Evolutionary conservation across 2,888 invertebrate genomes (phyloP).

Genomic region (Dryococelus australis): DNA sequence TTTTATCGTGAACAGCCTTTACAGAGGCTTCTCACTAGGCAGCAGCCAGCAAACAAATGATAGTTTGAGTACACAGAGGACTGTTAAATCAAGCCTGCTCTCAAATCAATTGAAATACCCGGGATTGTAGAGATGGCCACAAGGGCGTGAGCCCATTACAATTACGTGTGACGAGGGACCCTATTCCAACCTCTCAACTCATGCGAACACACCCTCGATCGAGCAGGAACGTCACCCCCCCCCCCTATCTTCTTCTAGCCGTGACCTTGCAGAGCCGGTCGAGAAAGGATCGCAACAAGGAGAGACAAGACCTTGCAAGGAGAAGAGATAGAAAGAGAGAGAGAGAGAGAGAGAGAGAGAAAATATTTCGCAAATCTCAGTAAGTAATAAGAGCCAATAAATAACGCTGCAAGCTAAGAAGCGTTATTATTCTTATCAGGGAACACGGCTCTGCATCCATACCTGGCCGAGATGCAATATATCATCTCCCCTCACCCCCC

Average conservation of each 20-base stretch:
- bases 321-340: not conserved
- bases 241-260: not conserved
- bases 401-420: constrained; percentile 22
- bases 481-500: not conserved
- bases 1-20: too few relatives aligned
- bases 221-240: not conserved
- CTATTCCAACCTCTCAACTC: too few relatives aligned
- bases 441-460: not conserved
- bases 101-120: too few relatives aligned
- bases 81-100: too few relatives aligned
- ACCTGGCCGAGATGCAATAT: constrained; percentile 23
- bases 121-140: too few relatives aligned
- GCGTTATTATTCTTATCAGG: constrained; percentile 24
- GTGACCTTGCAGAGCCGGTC: not conserved
- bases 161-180: too few relatives aligned
- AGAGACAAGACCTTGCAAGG: not conserved
- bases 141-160: too few relatives aligned
- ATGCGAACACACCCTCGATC: not conserved
- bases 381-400: not conserved
- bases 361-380: not conserved
- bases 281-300: not conserved
- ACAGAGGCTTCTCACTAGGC: too few relatives aligned
- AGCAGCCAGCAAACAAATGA: too few relatives aligned
- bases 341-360: not conserved
- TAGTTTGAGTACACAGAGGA: too few relatives aligned